A percentile compares a stretch with the other conserved stretches of the same genome.
These are phyloP conservation scores for Zoroaster sp. DNA, from an alignment of 53 echinoderm and acorn worm species.

Conservation along the genomic window DNA sequence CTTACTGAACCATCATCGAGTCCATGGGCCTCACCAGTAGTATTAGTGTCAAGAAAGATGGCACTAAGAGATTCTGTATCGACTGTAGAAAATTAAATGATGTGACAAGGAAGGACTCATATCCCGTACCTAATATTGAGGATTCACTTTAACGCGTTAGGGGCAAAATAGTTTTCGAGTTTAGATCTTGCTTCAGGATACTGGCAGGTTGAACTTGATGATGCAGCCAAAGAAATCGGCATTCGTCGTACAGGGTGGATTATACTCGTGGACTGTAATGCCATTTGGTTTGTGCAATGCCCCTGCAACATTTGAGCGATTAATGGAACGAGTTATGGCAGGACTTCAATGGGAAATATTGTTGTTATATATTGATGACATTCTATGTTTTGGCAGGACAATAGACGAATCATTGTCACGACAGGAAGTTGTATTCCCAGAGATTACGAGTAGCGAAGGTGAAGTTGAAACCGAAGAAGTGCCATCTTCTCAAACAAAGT, in stretches of 20 bases:
- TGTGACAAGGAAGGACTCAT: no score
- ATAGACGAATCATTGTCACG: neutral
- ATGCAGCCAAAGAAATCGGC: no score
- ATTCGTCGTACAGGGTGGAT: no score
- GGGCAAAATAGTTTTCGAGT: neutral
- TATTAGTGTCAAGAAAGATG: slow-evolving; percentile 29
- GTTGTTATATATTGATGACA: no score
- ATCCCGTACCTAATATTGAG: neutral
- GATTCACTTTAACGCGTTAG: neutral
- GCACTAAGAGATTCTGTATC: slow-evolving; percentile 4
- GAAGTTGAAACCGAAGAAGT: slow-evolving; percentile 41
- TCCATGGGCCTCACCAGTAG: slow-evolving; percentile 38
- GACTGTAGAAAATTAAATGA: no score
- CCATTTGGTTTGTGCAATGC: no score
- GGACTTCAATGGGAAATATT: no score
- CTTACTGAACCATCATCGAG: slow-evolving; percentile 10
- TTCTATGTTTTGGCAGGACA: neutral
- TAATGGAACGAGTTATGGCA: slow-evolving; percentile 14
- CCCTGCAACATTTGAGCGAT: neutral
- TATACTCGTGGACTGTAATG: no score
- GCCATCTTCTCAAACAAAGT: neutral
- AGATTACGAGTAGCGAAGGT: neutral
- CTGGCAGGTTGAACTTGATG: no score
- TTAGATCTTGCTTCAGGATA: no score
- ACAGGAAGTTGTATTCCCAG: neutral